These are phyloP conservation scores for Lucifuga dentata DNA, from an alignment of 2,113 vertebrate genomes.

Conservation along the genomic window DNA sequence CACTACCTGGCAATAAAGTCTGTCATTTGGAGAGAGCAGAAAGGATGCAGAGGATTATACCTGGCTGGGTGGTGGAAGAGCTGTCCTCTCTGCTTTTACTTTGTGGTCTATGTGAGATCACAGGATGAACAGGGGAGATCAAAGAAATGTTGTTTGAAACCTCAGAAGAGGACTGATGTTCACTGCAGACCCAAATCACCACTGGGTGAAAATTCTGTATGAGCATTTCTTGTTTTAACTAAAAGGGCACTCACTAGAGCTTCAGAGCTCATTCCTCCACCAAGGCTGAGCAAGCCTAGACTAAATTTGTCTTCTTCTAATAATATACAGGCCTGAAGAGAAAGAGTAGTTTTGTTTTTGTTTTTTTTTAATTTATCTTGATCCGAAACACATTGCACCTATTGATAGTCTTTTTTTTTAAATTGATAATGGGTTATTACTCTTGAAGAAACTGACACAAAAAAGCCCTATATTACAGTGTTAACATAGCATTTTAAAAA, in stretches of 20 bases:
- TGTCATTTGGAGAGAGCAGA: slow-evolving; percentile 78
- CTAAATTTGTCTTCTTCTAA: no score
- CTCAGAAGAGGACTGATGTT: slow-evolving; percentile 40
- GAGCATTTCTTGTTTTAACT: slow-evolving; percentile 5
- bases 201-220: slow-evolving; percentile 10
- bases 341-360: no score
- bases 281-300: no score
- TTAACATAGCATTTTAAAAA: no score
- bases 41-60: slow-evolving; percentile 44
- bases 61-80: slow-evolving; percentile 46
- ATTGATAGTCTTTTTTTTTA: no score
- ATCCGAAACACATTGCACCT: no score
- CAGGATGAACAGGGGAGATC: slow-evolving; percentile 63
- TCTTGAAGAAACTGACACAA: no score
- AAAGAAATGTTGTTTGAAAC: slow-evolving; percentile 57
- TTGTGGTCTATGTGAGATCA: slow-evolving; percentile 63
- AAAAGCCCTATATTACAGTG: no score
- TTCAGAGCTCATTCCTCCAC: not conserved
- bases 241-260: no score
- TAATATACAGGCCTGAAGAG: no score
- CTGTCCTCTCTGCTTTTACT: slow-evolving; percentile 64
- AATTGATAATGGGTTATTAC: no score
- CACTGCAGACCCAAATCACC: slow-evolving; percentile 31
- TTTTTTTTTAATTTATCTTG: no score
- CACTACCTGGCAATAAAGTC: slow-evolving; percentile 74